These are phyloP conservation scores for Sthenelais limicola DNA, from an alignment of 2,888 invertebrate genomes.

Conservation along the genomic window DNA sequence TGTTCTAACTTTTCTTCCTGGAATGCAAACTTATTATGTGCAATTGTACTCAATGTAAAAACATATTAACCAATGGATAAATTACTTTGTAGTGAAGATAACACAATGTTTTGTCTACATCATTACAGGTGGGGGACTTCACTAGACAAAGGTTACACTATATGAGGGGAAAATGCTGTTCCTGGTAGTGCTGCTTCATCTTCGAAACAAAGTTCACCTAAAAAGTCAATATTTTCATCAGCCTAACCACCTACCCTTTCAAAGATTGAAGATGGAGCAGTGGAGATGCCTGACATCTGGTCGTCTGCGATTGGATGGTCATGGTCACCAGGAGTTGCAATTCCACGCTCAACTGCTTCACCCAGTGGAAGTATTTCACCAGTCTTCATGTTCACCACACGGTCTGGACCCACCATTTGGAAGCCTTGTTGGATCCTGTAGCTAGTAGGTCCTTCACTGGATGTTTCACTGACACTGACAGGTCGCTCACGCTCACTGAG, in stretches of 20 bases:
- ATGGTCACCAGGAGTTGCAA: slow-evolving; percentile 37
- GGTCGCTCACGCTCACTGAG: too few species aligned
- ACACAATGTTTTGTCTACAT: too few species aligned
- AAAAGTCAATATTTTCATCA: slow-evolving; percentile 10
- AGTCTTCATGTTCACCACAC: slow-evolving; percentile 46
- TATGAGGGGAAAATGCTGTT: slow-evolving; percentile 15
- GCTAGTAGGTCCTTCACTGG: slow-evolving; percentile 25
- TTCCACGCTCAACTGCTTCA: slow-evolving; percentile 43
- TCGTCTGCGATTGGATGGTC: slow-evolving; percentile 22
- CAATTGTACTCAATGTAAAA: too few species aligned
- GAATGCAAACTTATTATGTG: slow-evolving; percentile 28
- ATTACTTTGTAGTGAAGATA: too few species aligned
- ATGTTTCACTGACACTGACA: slow-evolving; percentile 26
- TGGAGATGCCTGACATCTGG: slow-evolving; percentile 41
- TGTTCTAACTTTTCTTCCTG: slow-evolving; percentile 38
- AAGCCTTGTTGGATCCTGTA: slow-evolving; percentile 38
- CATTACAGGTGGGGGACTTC: too few species aligned
- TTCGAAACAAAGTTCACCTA: slow-evolving; percentile 12
- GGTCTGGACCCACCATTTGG: slow-evolving; percentile 39
- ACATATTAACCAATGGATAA: too few species aligned
- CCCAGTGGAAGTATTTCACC: slow-evolving; percentile 41
- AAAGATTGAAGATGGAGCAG: slow-evolving; percentile 39
- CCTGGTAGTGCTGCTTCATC: slow-evolving; percentile 36
- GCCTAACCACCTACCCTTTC: slow-evolving; percentile 41
- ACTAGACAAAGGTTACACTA: too few species aligned